Percentiles rank a stretch among this genome's conserved stretches.
Conservation (phyloP, 2,113 vertebrate species). For the Pituophis catenifer region DNA sequence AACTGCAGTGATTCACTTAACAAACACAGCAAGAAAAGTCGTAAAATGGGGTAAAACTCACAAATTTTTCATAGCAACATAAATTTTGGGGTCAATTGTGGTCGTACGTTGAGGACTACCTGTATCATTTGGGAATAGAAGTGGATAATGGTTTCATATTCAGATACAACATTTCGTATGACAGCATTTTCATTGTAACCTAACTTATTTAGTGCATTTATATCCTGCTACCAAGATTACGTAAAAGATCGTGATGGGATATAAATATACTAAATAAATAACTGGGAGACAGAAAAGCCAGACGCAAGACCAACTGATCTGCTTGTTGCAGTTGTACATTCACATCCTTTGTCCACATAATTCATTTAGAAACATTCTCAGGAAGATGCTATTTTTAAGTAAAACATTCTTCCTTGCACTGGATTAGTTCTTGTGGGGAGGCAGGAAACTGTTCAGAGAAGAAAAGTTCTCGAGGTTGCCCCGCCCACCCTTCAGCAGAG, state of each 20-base stretch:
- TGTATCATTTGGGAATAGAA: not conserved
- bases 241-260: not conserved
- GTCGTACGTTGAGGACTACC: too few species aligned
- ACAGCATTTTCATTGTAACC: not conserved
- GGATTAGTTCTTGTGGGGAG: not conserved
- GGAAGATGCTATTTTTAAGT: too few species aligned
- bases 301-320: not conserved
- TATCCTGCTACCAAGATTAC: not conserved
- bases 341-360: not conserved
- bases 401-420: not conserved
- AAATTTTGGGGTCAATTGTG: too few species aligned
- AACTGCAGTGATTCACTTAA: too few species aligned
- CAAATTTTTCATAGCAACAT: too few species aligned
- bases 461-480: not conserved
- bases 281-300: not conserved
- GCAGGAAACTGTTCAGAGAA: not conserved
- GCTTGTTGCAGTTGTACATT: not conserved
- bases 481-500: too few species aligned
- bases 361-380: not conserved
- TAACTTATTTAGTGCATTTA: not conserved
- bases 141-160: not conserved
- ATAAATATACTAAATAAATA: not conserved
- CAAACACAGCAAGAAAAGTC: too few species aligned
- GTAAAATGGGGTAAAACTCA: too few species aligned
- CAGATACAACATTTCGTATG: too few species aligned